Conservation (phyloP, 2,888 invertebrate species). For the Thysanoteuthis rhombus region DNA sequence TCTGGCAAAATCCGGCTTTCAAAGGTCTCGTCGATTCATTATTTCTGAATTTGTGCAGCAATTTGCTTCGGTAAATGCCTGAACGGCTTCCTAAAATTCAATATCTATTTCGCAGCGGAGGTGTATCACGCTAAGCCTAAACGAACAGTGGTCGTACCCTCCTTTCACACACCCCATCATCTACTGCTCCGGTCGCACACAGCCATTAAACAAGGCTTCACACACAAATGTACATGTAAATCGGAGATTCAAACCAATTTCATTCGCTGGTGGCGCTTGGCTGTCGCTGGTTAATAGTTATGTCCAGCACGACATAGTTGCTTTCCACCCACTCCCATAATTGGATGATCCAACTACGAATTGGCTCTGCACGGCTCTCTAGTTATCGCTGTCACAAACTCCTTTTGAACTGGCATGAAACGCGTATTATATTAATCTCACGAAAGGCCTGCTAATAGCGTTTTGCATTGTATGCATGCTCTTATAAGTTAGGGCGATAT, state of each 20-base stretch:
- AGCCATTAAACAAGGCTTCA: background rate
- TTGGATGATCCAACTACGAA: background rate
- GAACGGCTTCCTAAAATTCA: background rate
- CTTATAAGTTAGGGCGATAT: too few relatives aligned
- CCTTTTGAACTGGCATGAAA: background rate
- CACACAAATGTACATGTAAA: background rate
- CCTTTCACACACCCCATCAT: too few relatives aligned
- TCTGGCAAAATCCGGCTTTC: background rate
- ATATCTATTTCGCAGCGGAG: background rate
- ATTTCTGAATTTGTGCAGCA: background rate
- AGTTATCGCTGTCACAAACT: conserved; percentile 12
- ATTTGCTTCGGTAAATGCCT: background rate
- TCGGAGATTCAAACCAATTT: background rate
- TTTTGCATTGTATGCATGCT: background rate
- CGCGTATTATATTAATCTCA: background rate
- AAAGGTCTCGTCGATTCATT: background rate
- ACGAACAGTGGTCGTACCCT: background rate
- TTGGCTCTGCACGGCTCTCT: background rate
- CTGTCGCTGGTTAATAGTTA: background rate
- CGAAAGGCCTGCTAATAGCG: background rate
- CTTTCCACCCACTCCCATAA: background rate
- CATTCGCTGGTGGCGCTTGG: background rate
- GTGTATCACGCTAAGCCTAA: background rate
- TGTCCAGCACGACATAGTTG: background rate
- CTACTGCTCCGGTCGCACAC: background rate